phyloP scores from a whole-genome alignment of 2,888 invertebrate genomes.

The Elysia crispata region DNA sequence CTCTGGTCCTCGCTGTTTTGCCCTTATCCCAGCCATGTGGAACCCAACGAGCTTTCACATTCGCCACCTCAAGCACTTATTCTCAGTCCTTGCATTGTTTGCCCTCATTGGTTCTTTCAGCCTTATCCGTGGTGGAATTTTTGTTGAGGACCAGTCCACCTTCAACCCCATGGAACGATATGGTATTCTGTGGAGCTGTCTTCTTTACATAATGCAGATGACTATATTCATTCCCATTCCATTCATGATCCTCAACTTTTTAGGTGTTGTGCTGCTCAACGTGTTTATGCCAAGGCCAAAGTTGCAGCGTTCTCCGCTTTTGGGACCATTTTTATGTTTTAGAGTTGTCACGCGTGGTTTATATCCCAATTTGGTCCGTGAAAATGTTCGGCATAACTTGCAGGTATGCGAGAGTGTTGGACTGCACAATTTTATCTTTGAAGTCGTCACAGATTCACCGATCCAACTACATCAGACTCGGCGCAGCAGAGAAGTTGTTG shows the following conservation, averaged over 20 bases:
- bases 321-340: slow-evolving; percentile 64
- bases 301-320: slow-evolving; percentile 63
- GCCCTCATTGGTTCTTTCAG: background rate
- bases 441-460: slow-evolving; percentile 61
- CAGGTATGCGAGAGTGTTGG: slow-evolving; percentile 55
- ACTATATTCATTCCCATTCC: slow-evolving; percentile 62
- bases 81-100: background rate
- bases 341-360: slow-evolving; percentile 61
- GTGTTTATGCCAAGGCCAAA: slow-evolving; percentile 64
- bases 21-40: background rate
- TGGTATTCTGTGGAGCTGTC: slow-evolving; percentile 56
- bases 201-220: slow-evolving; percentile 60
- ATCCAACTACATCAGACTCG: slow-evolving; percentile 41
- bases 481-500: slow-evolving; percentile 44
- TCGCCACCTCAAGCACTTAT: slow-evolving; percentile 24
- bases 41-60: background rate
- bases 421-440: slow-evolving; percentile 59
- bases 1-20: slow-evolving; percentile 1
- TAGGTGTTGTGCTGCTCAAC: slow-evolving; percentile 65
- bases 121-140: background rate
- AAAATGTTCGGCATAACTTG: slow-evolving; percentile 48
- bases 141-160: background rate
- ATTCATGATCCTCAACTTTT: slow-evolving; percentile 64
- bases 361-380: slow-evolving; percentile 57
- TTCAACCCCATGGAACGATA: slow-evolving; percentile 56